phyloP scores from a whole-genome alignment of 2,888 invertebrate species.

The Tinea semifulvella region DNA sequence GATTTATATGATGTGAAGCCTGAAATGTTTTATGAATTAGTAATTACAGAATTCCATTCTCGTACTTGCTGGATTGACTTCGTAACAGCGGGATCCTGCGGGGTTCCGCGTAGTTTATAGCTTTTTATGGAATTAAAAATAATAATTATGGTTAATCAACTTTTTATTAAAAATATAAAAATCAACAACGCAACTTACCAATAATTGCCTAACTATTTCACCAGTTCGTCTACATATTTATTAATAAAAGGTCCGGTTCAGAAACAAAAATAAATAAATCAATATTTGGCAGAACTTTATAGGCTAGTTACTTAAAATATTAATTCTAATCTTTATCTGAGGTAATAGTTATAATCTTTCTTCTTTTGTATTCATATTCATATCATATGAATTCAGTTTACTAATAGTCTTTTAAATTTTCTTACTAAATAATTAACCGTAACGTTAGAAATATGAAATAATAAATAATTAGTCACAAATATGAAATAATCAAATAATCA shows the following conservation, averaged over 20 bases:
- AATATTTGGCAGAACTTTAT: conserved; percentile 6
- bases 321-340: not conserved
- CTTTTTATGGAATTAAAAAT: no score
- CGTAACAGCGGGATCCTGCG: no score
- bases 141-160: no score
- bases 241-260: conserved; percentile 9
- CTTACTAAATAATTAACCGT: conserved; percentile 8
- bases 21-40: no score
- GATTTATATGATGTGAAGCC: no score
- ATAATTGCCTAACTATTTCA: conserved; percentile 2
- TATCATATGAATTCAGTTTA: conserved; percentile 9
- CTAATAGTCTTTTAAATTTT: conserved; percentile 2
- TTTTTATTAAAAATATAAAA: not conserved
- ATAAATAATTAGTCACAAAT: no score
- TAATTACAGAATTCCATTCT: no score
- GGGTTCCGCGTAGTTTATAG: no score
- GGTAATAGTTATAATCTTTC: conserved; percentile 3
- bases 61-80: no score
- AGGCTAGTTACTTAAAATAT: not conserved
- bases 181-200: not conserved
- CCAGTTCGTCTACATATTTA: not conserved
- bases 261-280: conserved; percentile 4
- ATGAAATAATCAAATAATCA: no score
- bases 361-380: conserved; percentile 4
- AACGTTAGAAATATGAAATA: conserved; percentile 7